Base-by-base conservation (phyloP, 2,113 vertebrate genomes). In the Ictalurus furcatus region DNA sequence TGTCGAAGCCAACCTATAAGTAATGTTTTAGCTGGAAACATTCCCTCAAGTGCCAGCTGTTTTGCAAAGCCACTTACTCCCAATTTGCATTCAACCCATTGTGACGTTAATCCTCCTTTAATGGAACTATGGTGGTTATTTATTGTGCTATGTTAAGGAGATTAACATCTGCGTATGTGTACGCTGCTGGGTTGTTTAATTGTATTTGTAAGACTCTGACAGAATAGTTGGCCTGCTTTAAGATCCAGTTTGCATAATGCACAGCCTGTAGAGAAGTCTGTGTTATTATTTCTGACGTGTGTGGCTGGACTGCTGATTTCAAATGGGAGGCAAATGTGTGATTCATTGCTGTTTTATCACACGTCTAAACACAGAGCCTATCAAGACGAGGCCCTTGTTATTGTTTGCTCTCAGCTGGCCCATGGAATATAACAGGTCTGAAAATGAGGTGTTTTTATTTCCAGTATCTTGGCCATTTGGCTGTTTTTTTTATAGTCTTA, bases 221-320 rank as follows among this genome's bases (percentile, higher is more conserved):
- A 54, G 23, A 16, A 84, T 88, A 73, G 54, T 80, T 79, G 73
- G 79, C 79, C 85, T 90, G 88, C 84, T 63, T 8, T 67, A 25
- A 84, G 56, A 74, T 88, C 63, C 65, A 76, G 85, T 54, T 87
- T 84, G 79, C 80, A 58, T 48, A 76, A 40, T 89, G 30, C 67
- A 12, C 7, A 1, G 73, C n/a, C 52, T 73, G 63, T 59, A 78
- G 30, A 14, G 73, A 80, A 86, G 86, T 48, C 87, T 28, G 80
- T 90, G 87, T 93, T 92, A 92, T 95, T 94, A 93, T 94, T 94
- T 86, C 88, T 93, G 91, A 93, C 87, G 90, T 88, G 93, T 87
- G 91, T 91, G 58, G 87, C 88, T 90, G 91, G 89, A 58, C 82
- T 25, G 34, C 83, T 91, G 90, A 92, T 92, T 92, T 71, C 23